These are phyloP conservation scores for Dendrocincla tyrannina DNA, from an alignment of 2,797 vertebrate species.

Conservation along the genomic window DNA sequence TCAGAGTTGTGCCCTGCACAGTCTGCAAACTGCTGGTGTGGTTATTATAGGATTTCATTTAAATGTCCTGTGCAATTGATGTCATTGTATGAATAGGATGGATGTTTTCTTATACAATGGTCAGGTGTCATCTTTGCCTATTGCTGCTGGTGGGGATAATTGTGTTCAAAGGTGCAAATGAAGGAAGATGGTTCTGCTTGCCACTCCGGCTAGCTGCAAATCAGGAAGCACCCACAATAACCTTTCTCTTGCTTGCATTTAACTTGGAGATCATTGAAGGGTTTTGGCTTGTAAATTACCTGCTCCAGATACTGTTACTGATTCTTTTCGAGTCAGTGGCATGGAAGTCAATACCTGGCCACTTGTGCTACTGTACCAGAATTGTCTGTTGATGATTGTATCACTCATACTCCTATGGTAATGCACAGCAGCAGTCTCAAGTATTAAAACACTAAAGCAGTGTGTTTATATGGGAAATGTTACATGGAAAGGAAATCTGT, in stretches of 20 bases:
- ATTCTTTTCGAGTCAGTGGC: background rate
- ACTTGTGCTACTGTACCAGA: background rate
- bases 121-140: background rate
- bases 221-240: accelerated
- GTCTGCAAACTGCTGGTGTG: background rate
- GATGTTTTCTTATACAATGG: background rate
- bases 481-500: background rate
- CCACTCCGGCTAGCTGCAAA: accelerated
- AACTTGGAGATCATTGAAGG: background rate
- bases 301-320: background rate
- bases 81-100: background rate
- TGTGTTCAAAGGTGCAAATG: background rate
- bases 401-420: accelerated
- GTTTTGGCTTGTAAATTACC: background rate
- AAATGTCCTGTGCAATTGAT: background rate
- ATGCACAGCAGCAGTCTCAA: background rate
- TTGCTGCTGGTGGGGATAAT: background rate
- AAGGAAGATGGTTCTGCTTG: background rate
- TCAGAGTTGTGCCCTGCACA: background rate
- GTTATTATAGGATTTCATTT: background rate
- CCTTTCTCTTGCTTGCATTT: background rate
- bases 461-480: background rate
- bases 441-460: background rate
- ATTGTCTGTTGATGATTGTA: too few species aligned
- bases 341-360: background rate